These are phyloP conservation scores for Noctua janthina DNA, from an alignment of 2,888 invertebrate species.

Conservation along the genomic window DNA sequence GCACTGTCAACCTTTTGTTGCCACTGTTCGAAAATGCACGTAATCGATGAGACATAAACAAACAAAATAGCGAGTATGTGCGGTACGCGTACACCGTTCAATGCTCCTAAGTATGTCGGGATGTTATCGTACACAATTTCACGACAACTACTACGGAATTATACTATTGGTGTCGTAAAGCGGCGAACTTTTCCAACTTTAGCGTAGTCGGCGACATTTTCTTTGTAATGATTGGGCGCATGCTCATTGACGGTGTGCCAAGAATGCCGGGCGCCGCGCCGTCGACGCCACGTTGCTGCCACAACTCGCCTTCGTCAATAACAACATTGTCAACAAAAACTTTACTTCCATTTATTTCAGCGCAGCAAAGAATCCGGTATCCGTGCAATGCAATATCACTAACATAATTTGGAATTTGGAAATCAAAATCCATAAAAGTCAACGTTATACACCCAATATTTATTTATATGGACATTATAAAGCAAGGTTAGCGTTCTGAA, in stretches of 20 bases:
- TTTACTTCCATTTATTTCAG: slow-evolving; percentile 20
- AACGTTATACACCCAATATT: slow-evolving; percentile 22
- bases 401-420: slow-evolving; percentile 11
- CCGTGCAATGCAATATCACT: slow-evolving; percentile 11
- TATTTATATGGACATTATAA: slow-evolving; percentile 26
- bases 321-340: slow-evolving; percentile 58
- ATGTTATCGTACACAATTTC: slow-evolving; percentile 55
- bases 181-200: slow-evolving; percentile 64
- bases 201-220: slow-evolving; percentile 63
- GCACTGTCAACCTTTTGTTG: background rate
- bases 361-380: slow-evolving; percentile 5
- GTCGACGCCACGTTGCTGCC: slow-evolving; percentile 40
- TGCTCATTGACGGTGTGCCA: slow-evolving; percentile 72
- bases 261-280: slow-evolving; percentile 63
- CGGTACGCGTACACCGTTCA: slow-evolving; percentile 37
- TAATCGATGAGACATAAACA: slow-evolving; percentile 18
- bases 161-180: slow-evolving; percentile 59
- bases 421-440: slow-evolving; percentile 30
- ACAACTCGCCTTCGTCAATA: slow-evolving; percentile 43
- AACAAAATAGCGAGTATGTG: slow-evolving; percentile 41
- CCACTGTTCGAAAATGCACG: slow-evolving; percentile 13
- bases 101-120: slow-evolving; percentile 35
- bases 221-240: slow-evolving; percentile 63
- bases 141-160: slow-evolving; percentile 54
- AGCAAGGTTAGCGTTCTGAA: slow-evolving; percentile 32